phyloP scores from a whole-genome alignment of 2,888 invertebrate species.

The Drepana falcataria region DNA sequence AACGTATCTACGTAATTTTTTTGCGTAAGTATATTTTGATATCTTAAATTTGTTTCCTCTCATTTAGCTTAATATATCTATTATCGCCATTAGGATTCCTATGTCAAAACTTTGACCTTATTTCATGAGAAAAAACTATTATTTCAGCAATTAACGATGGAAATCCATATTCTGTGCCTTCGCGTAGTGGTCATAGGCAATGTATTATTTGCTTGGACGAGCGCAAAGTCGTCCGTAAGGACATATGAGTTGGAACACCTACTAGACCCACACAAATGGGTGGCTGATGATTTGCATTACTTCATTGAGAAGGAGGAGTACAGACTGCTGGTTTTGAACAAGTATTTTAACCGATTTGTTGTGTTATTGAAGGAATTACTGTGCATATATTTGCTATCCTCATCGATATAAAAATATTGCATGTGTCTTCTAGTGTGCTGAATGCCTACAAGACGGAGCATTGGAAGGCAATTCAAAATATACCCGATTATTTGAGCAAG shows the following conservation, averaged over 20 bases:
- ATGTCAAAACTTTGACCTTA: no score
- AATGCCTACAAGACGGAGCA: slow-evolving; percentile 87
- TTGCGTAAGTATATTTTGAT: no score
- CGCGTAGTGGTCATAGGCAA: not conserved
- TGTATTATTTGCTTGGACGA: not conserved
- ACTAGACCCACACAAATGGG: not conserved
- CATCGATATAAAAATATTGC: not conserved
- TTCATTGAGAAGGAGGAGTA: not conserved
- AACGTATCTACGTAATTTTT: no score
- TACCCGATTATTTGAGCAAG: slow-evolving; percentile 90
- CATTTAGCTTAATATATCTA: no score
- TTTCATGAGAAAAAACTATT: no score
- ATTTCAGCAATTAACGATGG: slow-evolving; percentile 14
- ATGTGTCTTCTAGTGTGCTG: slow-evolving; percentile 78
- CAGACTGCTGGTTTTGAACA: not conserved
- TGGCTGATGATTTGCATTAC: not conserved
- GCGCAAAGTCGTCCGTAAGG: not conserved
- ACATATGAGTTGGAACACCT: not conserved
- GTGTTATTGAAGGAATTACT: no score
- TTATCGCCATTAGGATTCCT: no score
- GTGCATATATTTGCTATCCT: not conserved
- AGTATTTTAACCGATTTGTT: not conserved
- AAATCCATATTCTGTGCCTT: not conserved
- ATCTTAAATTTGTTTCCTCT: no score
- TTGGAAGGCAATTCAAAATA: slow-evolving; percentile 86